Conservation (phyloP, 2,797 vertebrate species). For the Oreochromis grahami region DNA sequence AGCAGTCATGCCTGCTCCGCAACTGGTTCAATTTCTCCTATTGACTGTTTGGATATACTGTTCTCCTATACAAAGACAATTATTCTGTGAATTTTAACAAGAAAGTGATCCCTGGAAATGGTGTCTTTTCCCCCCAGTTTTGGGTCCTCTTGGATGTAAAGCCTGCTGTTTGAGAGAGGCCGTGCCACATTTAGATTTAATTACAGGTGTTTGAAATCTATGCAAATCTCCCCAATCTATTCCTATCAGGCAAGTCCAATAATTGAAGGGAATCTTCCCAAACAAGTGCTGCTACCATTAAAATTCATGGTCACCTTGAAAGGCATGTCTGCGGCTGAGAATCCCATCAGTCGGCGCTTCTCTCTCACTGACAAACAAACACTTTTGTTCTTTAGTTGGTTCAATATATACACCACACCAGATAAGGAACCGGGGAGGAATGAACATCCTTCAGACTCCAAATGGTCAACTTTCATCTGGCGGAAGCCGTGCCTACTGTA, state of each 20-base stretch:
- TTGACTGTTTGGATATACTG: conserved; percentile 85
- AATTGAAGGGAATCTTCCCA: conserved; percentile 67
- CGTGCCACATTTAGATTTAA: conserved; percentile 73
- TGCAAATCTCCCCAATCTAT: conserved; percentile 73
- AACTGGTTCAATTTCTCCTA: conserved; percentile 80
- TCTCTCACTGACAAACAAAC: conserved; percentile 59
- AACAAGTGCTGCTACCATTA: conserved; percentile 63
- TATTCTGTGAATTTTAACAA: conserved; percentile 85
- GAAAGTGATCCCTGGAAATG: conserved; percentile 68
- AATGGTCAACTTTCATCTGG: conserved; percentile 78
- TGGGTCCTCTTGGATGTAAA: conserved; percentile 18
- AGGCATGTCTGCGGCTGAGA: conserved; percentile 54
- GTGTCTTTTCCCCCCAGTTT: conserved; percentile 7
- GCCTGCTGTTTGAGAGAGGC: conserved; percentile 65
- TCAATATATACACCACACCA: conserved; percentile 10
- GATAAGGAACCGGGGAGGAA: conserved; percentile 56
- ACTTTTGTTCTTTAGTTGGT: conserved; percentile 36
- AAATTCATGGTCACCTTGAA: conserved; percentile 78
- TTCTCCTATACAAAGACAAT: conserved; percentile 80
- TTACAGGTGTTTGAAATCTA: conserved; percentile 76
- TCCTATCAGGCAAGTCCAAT: conserved; percentile 66
- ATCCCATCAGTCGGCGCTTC: conserved; percentile 44
- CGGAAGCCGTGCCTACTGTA: conserved; percentile 45
- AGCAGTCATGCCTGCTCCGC: conserved; percentile 81
- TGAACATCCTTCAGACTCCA: conserved; percentile 66